These are phyloP conservation scores for Aegotheles bennettii DNA, from an alignment of 2,113 vertebrate species.

Conservation along the genomic window DNA sequence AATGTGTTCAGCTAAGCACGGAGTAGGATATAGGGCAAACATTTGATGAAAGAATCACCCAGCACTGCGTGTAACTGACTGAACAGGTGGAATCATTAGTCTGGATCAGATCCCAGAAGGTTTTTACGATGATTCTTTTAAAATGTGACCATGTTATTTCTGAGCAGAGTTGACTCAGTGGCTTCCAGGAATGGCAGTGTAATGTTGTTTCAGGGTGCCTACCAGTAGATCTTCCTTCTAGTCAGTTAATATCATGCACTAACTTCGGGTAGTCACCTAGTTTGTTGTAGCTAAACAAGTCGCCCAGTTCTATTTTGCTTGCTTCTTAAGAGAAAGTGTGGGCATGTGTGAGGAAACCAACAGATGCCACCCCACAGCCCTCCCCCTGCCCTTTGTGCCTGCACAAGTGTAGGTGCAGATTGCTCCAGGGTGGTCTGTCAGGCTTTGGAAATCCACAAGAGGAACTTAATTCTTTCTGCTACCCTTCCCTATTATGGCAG, in stretches of 20 bases:
- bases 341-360: not conserved
- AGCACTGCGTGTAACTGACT: not conserved
- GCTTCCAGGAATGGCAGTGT: constrained; percentile 35
- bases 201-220: not conserved
- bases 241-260: not conserved
- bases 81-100: constrained; percentile 48
- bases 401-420: not conserved
- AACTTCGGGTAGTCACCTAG: not conserved
- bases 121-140: constrained; percentile 43
- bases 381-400: not conserved
- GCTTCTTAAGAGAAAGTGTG: not conserved
- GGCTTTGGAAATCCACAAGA: not conserved
- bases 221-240: not conserved
- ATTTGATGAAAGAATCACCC: not conserved
- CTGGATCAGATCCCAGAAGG: constrained; percentile 54
- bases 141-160: constrained; percentile 35
- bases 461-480: not conserved
- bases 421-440: not conserved
- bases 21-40: not conserved
- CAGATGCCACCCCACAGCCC: not conserved
- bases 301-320: not conserved
- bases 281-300: not conserved
- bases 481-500: not conserved
- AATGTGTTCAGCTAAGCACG: not conserved
- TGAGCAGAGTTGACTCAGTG: constrained; percentile 28